phyloP scores from a whole-genome alignment of 1,140 invertebrate species.

The Caenorhabditis latens region DNA sequence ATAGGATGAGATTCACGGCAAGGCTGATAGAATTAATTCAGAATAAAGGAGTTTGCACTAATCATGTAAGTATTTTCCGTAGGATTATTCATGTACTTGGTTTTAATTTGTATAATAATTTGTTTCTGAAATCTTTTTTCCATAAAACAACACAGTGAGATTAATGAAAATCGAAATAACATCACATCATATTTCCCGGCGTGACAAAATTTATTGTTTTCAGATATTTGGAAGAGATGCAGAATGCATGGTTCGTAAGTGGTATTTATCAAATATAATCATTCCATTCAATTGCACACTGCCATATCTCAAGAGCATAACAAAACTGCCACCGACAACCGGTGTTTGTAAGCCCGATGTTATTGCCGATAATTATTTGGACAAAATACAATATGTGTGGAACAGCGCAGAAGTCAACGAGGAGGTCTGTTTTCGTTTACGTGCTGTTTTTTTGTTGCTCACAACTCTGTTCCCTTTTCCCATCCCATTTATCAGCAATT shows the following conservation, averaged over 20 bases:
- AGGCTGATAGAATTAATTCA: conserved; percentile 73
- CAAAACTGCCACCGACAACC: conserved; percentile 48
- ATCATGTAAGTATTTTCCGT: conserved; percentile 65
- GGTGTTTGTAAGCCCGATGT: conserved; percentile 58
- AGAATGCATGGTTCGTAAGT: conserved; percentile 74
- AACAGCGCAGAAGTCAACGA: conserved; percentile 72
- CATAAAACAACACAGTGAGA: neutral
- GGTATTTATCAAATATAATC: conserved; percentile 72
- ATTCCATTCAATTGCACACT: conserved; percentile 75
- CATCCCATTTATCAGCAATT: neutral
- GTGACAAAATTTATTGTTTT: neutral
- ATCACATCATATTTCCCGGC: neutral
- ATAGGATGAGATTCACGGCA: conserved; percentile 73
- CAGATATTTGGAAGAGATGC: conserved; percentile 74
- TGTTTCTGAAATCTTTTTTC: too few species aligned
- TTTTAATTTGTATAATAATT: too few species aligned
- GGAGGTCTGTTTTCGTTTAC: conserved; percentile 61
- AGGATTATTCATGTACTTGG: too few species aligned
- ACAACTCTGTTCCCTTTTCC: neutral
- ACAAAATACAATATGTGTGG: conserved; percentile 74
- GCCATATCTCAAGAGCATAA: conserved; percentile 68
- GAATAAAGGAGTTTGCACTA: conserved; percentile 74
- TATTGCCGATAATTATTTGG: conserved; percentile 71
- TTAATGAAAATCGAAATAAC: neutral
- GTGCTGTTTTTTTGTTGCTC: neutral